These are phyloP conservation scores for Liposcelis brunnea DNA, from an alignment of 2,888 invertebrate genomes.

Conservation along the genomic window DNA sequence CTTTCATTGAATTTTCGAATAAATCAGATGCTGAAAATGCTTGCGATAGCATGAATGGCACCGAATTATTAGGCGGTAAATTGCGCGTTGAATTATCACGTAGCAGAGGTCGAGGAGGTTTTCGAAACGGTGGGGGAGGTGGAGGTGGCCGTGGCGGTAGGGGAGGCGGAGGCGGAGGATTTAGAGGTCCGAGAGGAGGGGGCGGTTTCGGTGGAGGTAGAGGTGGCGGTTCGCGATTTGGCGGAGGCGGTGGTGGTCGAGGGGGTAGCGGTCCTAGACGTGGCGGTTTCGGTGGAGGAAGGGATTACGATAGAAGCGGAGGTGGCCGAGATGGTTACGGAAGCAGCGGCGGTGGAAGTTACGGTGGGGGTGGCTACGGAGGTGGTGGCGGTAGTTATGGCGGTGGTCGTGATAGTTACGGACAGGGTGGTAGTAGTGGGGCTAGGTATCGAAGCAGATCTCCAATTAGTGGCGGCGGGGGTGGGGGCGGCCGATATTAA, in stretches of 20 bases:
- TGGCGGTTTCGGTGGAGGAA: constrained; percentile 28
- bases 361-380: constrained; percentile 26
- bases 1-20: constrained; percentile 83
- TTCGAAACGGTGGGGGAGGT: constrained; percentile 38
- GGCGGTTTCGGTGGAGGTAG: constrained; percentile 27
- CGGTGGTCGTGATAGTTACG: constrained; percentile 10
- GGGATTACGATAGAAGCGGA: constrained; percentile 24
- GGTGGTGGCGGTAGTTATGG: constrained; percentile 24
- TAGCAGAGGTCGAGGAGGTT: constrained; percentile 50
- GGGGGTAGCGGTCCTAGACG: constrained; percentile 33
- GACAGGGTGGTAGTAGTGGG: constrained; percentile 12
- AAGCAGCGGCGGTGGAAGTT: constrained; percentile 22
- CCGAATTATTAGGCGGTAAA: constrained; percentile 72
- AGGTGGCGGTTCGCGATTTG: constrained; percentile 27
- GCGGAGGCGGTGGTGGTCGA: constrained; percentile 33
- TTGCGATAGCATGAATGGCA: constrained; percentile 73
- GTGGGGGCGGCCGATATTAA: constrained; percentile 15
- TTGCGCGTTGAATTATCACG: constrained; percentile 76
- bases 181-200: constrained; percentile 27
- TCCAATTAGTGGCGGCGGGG: constrained; percentile 20
- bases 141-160: constrained; percentile 35
- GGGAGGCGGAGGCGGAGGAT: constrained; percentile 30
- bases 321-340: constrained; percentile 22
- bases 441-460: constrained; percentile 14
- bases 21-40: constrained; percentile 79